Base-by-base conservation (phyloP, 1,140 invertebrate species). In the Scaptodrosophila lebanonensis region DNA sequence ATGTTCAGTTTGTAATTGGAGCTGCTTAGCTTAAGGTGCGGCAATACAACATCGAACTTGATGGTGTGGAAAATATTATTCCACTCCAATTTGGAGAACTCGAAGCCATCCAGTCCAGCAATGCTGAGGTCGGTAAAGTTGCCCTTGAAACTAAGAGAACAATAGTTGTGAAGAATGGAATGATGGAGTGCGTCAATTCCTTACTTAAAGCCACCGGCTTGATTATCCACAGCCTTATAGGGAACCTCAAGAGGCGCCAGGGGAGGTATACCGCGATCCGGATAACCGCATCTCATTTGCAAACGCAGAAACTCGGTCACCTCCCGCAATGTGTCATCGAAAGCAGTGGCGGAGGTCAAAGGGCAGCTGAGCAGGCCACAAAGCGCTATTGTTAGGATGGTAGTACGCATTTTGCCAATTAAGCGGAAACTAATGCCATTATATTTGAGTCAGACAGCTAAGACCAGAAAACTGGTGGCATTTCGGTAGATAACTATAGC, bases 281-380 rank as follows among this genome's bases (percentile, higher is more conserved):
- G 61, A 51, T 84, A 86, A 1, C 84, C 84, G 49, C 84, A 86
- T n/a, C 48, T 67, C 84, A 86, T 84, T 52, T 85, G 84, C 16
- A 84, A 30, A 1, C 79, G 66, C 12, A 85, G 9, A 25, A 83
- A 85, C 51, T 85, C 83, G 1, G 84, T 68, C 6, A 85, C 22
- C 40, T 85, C 83, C 0, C 83, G 58, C 3, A 85, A 48, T 15
- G 82, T 54, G 68, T 85, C 83, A 29, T 85, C 83, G 27, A 85
- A 85, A 2, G 67, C 45, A 2, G 53, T 77, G 16, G 38, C 58
- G 2, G 61, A 48, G 36, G 69, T 44, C 52, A 61, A 60, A 50
- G 69, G 50, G 49, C 36, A 59, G 30, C 67, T 57, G 9, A 70
- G 36, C 35, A 75, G 35, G 1, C 17, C n/a, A 40, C 50, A 35